Conservation (phyloP, 2,797 vertebrate genomes). For the Muscicapa striata region DNA sequence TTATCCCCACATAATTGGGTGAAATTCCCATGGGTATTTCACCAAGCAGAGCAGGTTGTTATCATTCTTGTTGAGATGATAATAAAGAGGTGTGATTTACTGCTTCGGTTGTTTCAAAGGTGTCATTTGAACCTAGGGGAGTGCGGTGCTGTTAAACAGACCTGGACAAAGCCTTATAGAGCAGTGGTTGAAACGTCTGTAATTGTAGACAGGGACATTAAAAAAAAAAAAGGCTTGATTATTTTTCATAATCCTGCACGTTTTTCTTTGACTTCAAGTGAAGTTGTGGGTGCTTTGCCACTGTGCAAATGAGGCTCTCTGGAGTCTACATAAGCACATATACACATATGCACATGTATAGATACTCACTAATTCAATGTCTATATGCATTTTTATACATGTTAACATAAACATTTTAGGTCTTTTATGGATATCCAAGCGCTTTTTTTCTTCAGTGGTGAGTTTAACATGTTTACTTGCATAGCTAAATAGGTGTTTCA, state of each 20-base stretch:
- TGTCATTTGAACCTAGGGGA: constrained; percentile 20
- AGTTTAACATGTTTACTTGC: neutral
- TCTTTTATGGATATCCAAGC: neutral
- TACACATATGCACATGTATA: neutral
- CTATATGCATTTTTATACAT: neutral
- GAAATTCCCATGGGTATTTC: constrained; percentile 45
- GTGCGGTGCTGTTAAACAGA: constrained; percentile 31
- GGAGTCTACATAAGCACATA: neutral
- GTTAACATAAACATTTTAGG: neutral
- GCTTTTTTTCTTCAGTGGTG: neutral
- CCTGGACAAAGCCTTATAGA: constrained; percentile 6
- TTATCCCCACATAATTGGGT: constrained; percentile 26
- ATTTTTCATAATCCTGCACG: neutral
- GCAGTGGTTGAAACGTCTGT: neutral
- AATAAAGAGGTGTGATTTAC: constrained; percentile 54
- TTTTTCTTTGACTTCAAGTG: neutral
- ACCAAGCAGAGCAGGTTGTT: constrained; percentile 40
- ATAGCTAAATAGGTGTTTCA: neutral
- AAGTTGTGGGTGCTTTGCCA: neutral
- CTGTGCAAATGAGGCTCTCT: neutral
- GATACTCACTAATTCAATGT: neutral
- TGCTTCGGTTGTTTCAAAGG: constrained; percentile 40
- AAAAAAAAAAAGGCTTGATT: neutral
- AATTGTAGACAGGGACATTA: neutral
- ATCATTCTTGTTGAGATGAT: constrained; percentile 54